Base-by-base conservation (phyloP, 2,113 vertebrate genomes). In the Anthoscopus minutus region DNA sequence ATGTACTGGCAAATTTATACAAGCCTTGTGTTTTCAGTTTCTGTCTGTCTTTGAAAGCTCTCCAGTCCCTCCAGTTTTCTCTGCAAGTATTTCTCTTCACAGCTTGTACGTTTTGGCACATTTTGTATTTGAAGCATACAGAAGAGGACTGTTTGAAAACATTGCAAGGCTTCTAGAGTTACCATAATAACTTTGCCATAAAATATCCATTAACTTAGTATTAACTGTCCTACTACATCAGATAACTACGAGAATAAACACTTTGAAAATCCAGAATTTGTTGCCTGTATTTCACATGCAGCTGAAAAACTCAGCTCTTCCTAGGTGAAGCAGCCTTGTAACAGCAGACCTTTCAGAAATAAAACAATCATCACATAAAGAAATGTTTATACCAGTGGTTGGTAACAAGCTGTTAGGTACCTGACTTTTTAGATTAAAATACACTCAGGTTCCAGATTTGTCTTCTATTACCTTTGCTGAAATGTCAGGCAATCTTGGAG, bases 131-230 rank as follows among this genome's bases (percentile, higher is more conserved):
- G 67, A 66, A 83, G 51, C 51, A 71, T 50, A 51, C 33, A 88
- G 40, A 82, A 89, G 44, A 91, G 48, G 40, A 44, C 60, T 83
- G 56, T 86, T 83, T 78, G 57, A 81, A 95, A 93, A 83, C 53
- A 81, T 40, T 86, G 65, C 44, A 62, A 66, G 79, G 40, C 71
- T 83, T 58, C 76, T 95, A 48, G 66, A 90, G 48, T 97, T 96
- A 90, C 88, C 86, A n/a, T 92, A 81, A 86, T 57, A 93, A 94
- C 72, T 91, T 88, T 88, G 64, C 42, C 44, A 74, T 96, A 86
- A 95, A 95, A 81, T 70, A 80, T 65, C 82, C 74, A 94, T 95
- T 89, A 93, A 74, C n/a, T 96, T 86, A 79, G 82, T 89, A 94
- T 90, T 95, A 94, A 53, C 89, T 93, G 94, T 96, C 57, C 47